A percentile compares a stretch with the other conserved stretches of the same genome.
Evolutionary conservation across 2,113 vertebrate species (phyloP).

Genomic region (Plotosus lineatus): DNA sequence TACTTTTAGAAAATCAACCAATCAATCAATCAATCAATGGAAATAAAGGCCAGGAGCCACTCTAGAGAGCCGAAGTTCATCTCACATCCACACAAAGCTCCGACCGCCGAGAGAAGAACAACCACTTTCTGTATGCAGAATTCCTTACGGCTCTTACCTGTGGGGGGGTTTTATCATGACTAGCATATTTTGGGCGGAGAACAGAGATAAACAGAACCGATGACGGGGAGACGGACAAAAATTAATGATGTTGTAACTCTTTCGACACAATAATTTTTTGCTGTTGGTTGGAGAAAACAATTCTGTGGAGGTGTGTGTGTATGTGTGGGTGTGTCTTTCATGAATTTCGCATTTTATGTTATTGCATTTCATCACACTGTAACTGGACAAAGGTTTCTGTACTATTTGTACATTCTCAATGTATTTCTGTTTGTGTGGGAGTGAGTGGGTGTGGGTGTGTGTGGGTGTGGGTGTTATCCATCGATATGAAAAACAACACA

Average conservation of each 20-base stretch:
- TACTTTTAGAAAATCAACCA: constrained; percentile 8
- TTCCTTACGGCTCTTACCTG: constrained; percentile 33
- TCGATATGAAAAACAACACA: neutral
- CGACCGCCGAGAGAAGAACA: constrained; percentile 45
- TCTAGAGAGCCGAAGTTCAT: constrained; percentile 32
- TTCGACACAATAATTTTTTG: constrained; percentile 41
- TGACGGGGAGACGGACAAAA: constrained; percentile 24
- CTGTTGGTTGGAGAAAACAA: constrained; percentile 34
- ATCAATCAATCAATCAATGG: neutral
- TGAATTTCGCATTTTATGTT: constrained; percentile 32
- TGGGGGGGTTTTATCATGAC: constrained; percentile 31
- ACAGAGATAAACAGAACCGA: constrained; percentile 25
- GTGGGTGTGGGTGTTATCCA: neutral
- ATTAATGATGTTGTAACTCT: constrained; percentile 37
- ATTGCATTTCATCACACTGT: constrained; percentile 42
- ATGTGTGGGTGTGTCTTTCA: constrained; percentile 28
- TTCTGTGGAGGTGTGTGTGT: constrained; percentile 67
- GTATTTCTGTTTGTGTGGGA: constrained; percentile 51
- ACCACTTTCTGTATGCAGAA: constrained; percentile 25
- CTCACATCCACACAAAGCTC: constrained; percentile 8
- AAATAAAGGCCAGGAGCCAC: constrained; percentile 15
- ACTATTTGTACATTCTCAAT: constrained; percentile 27
- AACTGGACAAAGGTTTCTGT: constrained; percentile 41
- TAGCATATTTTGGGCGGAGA: constrained; percentile 16
- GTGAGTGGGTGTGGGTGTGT: constrained; percentile 51